Evolutionary conservation across 1,140 invertebrate genomes (phyloP).

Genomic region (Euwallacea similis): DNA sequence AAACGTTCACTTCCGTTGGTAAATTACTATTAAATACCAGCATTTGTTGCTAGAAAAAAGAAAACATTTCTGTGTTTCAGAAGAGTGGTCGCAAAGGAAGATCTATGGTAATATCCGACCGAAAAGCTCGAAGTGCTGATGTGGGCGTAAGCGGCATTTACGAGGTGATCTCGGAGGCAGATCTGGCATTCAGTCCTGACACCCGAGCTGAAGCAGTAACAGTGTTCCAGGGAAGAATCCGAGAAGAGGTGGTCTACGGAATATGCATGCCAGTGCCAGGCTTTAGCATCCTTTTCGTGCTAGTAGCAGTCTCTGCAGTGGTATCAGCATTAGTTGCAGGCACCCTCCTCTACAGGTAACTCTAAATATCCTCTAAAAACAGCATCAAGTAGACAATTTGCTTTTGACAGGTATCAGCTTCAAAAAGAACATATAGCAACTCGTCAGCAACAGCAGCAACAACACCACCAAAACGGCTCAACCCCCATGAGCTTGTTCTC

Average conservation of each 20-base stretch:
- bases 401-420: conserved; percentile 63
- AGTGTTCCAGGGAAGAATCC: conserved; percentile 82
- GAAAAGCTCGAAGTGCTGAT: conserved; percentile 71
- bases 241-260: conserved; percentile 86
- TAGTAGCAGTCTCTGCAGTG: conserved; percentile 81
- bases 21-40: not conserved
- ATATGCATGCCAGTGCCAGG: conserved; percentile 87
- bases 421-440: conserved; percentile 64
- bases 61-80: conserved; percentile 1
- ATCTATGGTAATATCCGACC: conserved; percentile 69
- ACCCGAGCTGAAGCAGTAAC: conserved; percentile 76
- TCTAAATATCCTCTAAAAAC: not conserved
- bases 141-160: conserved; percentile 85
- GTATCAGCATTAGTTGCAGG: conserved; percentile 68
- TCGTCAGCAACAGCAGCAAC: conserved; percentile 56
- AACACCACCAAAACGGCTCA: conserved; percentile 55
- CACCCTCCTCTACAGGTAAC: conserved; percentile 39
- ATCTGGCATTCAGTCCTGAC: conserved; percentile 87
- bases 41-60: not conserved
- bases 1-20: conserved; percentile 1
- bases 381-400: conserved; percentile 59
- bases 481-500: conserved; percentile 62
- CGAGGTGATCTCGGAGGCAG: conserved; percentile 90
- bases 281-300: conserved; percentile 84
- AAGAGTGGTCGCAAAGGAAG: conserved; percentile 58